A percentile compares a stretch with the other conserved stretches of the same genome.
Evolutionary conservation across 2,888 invertebrate genomes (phyloP).

Genomic region (Ferrisia virgata): DNA sequence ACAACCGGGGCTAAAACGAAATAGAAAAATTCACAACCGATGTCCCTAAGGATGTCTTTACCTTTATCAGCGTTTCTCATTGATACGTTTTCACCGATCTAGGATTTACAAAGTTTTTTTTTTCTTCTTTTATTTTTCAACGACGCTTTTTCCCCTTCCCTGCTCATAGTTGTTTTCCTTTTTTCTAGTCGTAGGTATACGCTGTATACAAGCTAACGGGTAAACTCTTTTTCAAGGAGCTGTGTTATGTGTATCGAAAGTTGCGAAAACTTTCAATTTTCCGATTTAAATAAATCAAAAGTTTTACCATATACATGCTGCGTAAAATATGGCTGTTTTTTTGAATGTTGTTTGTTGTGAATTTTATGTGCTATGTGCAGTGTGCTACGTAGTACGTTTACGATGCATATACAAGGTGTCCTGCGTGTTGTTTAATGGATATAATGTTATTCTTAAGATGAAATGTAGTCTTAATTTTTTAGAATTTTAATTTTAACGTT

Average conservation of each 20-base stretch:
- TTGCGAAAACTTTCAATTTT: slow-evolving; percentile 11
- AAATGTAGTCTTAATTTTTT: no score
- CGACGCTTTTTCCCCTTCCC: no score
- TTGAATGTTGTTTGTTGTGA: background rate
- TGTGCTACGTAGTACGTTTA: no score
- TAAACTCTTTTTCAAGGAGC: background rate
- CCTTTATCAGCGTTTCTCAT: slow-evolving; percentile 26
- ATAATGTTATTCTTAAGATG: no score
- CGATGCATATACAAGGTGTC: no score
- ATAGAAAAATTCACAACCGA: slow-evolving; percentile 21
- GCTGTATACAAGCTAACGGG: background rate
- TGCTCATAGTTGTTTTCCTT: background rate
- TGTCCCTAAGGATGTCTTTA: slow-evolving; percentile 25
- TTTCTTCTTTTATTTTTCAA: no score
- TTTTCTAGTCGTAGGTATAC: background rate
- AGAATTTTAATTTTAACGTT: no score
- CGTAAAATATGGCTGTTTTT: slow-evolving; percentile 15
- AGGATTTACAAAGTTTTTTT: slow-evolving; percentile 6
- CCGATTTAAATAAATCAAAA: slow-evolving; percentile 26
- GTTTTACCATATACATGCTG: slow-evolving; percentile 6
- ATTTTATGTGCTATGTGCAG: background rate
- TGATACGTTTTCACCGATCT: slow-evolving; percentile 17
- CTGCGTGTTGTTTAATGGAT: no score
- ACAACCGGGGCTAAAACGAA: background rate
- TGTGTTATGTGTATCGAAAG: background rate